Evolutionary conservation across 2,797 vertebrate genomes (phyloP), one percentile per base, ranked within the genome.

Genomic region (Sebastes minor): DNA sequence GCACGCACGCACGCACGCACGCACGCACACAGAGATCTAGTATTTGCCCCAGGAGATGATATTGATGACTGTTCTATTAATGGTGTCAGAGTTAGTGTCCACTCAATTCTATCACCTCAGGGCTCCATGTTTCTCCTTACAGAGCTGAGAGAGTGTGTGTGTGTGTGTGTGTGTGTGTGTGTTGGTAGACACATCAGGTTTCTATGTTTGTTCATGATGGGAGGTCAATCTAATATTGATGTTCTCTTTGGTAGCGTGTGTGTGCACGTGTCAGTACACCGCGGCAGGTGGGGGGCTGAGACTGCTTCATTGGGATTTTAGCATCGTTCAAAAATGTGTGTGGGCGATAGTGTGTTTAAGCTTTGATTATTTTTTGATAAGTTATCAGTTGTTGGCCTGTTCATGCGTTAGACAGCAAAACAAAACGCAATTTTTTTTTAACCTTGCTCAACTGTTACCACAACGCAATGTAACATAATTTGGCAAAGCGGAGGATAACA

Each of bases 41-140:
- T 63, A 30, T 77, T 76, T 25, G 67, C 70, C 80, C 25, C 56
- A 56, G 74, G 78, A 71, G 64, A 60, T 71, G 55, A 73, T 83
- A 88, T 88, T 79, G 83, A 83, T 83, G 76, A 76, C 68, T 66
- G 65, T 67, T 83, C 59, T 78, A 79, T 81, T 81, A 76, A 88
- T 86, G 74, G 35, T 79, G 72, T 76, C 64, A 49, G 74, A 61
- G 52, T 78, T 71, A 20, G 67, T 80, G 74, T 73, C 72, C 67
- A 33, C 28, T 75, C 71, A 53, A 10, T 74, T 64, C 30, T n/a
- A 52, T 71, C 59, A 82, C 80, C 86, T 78, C 53, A 42, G 63
- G 83, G 67, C 74, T 78, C 14, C 28, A 18, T 83, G 67, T 61
- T 35, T 81, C 66, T 71, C n/a, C 28, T 49, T 33, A 8, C 28